Evolutionary conservation across 2,113 vertebrate species (phyloP).

Genomic region (Oncorhynchus kisutch): DNA sequence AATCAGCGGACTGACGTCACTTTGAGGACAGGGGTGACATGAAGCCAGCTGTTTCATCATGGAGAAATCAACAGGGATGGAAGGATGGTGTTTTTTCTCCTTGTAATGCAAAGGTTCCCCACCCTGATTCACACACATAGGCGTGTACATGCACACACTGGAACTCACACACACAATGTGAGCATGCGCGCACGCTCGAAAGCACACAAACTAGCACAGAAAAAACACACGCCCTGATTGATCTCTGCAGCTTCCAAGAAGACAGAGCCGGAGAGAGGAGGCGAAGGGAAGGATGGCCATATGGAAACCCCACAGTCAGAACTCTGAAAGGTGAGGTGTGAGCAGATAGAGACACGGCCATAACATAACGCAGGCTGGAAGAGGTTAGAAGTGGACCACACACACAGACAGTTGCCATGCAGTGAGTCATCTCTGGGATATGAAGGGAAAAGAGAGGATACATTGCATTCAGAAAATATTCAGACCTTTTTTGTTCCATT

Average conservation of each 20-base stretch:
- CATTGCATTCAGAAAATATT: no score
- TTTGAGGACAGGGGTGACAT: background rate
- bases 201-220: constrained; percentile 18
- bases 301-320: constrained; percentile 11
- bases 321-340: background rate
- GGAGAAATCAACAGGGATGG: constrained; percentile 38
- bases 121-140: background rate
- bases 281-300: background rate
- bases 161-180: background rate
- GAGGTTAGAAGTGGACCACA: constrained; percentile 27
- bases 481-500: no score
- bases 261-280: no score
- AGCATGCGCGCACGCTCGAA: no score
- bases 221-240: constrained; percentile 10
- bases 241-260: no score
- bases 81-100: background rate
- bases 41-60: background rate
- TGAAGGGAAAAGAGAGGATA: constrained; percentile 30
- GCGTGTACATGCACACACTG: background rate
- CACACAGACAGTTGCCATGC: constrained; percentile 30
- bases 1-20: background rate
- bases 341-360: no score
- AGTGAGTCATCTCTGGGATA: constrained; percentile 46
- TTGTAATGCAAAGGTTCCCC: background rate
- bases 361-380: background rate